These are phyloP conservation scores for Amphiura filiformis DNA, from an alignment of 35 echinoderm and acorn worm genomes.

Conservation along the genomic window DNA sequence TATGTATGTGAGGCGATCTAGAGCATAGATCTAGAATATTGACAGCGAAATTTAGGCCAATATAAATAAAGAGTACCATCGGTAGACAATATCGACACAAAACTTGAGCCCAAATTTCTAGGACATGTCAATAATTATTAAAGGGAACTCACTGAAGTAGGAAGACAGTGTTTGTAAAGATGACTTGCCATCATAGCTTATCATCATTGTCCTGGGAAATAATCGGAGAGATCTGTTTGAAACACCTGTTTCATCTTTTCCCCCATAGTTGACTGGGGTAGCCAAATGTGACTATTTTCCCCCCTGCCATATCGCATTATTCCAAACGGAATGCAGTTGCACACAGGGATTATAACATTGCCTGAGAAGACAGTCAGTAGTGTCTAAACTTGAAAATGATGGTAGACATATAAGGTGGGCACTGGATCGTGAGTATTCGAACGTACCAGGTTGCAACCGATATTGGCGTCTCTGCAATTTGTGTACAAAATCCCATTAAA, in stretches of 20 bases:
- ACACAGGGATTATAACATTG: background rate
- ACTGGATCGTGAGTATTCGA: background rate
- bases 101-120: too few species aligned
- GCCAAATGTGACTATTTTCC: background rate
- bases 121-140: too few species aligned
- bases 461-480: background rate
- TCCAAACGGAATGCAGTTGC: background rate
- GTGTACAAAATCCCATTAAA: too few species aligned
- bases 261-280: background rate
- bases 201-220: conserved; percentile 1
- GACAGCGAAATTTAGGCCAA: too few species aligned
- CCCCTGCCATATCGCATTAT: background rate
- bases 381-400: background rate
- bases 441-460: background rate
- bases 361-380: background rate
- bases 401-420: background rate
- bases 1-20: too few species aligned
- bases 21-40: too few species aligned
- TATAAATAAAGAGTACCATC: too few species aligned
- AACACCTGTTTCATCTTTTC: background rate
- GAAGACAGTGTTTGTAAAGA: background rate
- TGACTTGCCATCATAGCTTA: background rate
- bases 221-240: background rate
- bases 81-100: too few species aligned
- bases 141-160: too few species aligned